These are phyloP conservation scores for Psophia crepitans DNA, from an alignment of 2,113 vertebrate species.

Conservation along the genomic window DNA sequence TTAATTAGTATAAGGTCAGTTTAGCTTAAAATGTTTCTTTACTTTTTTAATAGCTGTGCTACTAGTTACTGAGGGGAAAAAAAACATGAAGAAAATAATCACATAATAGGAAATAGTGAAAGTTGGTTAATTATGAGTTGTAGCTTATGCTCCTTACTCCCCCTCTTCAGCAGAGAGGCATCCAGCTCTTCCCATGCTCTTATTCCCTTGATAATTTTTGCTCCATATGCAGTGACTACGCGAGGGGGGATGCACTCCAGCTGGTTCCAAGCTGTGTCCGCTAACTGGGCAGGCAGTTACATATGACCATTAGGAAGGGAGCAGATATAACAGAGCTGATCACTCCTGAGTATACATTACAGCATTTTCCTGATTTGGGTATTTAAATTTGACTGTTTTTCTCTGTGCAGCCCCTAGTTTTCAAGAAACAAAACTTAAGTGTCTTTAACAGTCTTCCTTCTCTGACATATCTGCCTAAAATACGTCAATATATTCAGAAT, in stretches of 20 bases:
- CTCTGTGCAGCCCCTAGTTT: background rate
- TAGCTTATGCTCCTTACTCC: background rate
- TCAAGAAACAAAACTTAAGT: background rate
- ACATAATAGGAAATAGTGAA: background rate
- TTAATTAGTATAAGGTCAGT: background rate
- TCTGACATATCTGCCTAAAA: background rate
- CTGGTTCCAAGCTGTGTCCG: background rate
- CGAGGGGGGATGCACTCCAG: background rate
- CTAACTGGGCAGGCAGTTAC: background rate
- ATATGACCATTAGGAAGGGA: background rate
- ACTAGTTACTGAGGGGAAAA: background rate
- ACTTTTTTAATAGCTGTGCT: background rate
- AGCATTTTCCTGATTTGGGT: background rate
- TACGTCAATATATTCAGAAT: background rate
- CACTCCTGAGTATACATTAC: background rate
- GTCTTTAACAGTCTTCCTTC: background rate
- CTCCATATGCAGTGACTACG: background rate
- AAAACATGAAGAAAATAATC: background rate
- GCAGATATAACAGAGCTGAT: background rate
- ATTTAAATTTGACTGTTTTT: background rate
- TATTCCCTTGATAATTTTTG: background rate
- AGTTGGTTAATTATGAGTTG: background rate
- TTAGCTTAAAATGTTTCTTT: background rate
- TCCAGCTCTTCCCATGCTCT: background rate
- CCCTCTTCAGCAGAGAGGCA: background rate